These are phyloP conservation scores for Caenorhabditis briggsae DNA, from an alignment of 1,140 invertebrate species.

Conservation along the genomic window DNA sequence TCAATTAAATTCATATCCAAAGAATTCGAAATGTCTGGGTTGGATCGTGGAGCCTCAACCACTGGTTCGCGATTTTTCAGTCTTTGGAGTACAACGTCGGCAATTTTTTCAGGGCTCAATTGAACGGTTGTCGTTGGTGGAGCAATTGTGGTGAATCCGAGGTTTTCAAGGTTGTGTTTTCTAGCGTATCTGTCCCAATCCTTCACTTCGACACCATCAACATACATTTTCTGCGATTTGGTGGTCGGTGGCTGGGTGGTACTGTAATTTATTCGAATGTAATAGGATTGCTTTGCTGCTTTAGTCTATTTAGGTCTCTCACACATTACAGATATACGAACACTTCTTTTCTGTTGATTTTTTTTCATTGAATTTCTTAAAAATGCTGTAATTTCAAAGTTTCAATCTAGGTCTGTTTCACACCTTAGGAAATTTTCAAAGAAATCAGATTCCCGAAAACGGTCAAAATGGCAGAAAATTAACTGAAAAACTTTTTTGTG, in stretches of 20 bases:
- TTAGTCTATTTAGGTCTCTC: too few species aligned
- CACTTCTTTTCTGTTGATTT: too few species aligned
- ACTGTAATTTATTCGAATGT: conserved; percentile 47
- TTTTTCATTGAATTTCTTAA: too few species aligned
- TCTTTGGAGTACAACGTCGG: conserved; percentile 42
- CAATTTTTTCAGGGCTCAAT: conserved; percentile 11
- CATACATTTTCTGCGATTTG: conserved; percentile 26
- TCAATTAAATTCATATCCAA: conserved; percentile 56
- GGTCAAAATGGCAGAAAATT: too few species aligned
- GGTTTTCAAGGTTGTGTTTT: conserved; percentile 21
- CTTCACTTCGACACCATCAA: conserved; percentile 51
- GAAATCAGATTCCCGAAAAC: too few species aligned
- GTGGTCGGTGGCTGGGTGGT: conserved; percentile 32
- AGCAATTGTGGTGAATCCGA: conserved; percentile 41
- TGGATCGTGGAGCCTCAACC: not conserved
- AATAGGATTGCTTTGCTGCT: too few species aligned
- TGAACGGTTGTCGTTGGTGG: conserved; percentile 21
- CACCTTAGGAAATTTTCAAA: too few species aligned
- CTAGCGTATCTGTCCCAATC: conserved; percentile 53
- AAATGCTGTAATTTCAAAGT: too few species aligned
- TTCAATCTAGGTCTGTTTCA: too few species aligned
- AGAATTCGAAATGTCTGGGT: conserved; percentile 47
- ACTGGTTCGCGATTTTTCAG: not conserved
- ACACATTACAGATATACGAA: too few species aligned
- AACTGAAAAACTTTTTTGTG: too few species aligned